Base-by-base conservation (phyloP, 2,113 vertebrate genomes). In the Platichthys stellatus region DNA sequence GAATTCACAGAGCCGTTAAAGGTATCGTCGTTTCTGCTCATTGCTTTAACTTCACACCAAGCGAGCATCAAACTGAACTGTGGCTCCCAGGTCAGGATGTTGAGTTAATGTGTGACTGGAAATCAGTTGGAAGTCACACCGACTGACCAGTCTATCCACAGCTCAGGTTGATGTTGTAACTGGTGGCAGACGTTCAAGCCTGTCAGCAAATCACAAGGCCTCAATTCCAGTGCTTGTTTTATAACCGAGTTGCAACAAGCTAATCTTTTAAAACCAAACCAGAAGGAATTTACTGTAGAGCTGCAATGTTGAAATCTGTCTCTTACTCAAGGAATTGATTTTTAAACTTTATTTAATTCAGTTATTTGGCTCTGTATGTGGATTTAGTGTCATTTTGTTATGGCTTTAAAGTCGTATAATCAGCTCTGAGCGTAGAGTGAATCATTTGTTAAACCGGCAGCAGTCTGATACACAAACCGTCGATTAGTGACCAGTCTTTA, bases 61-160 rank as follows among this genome's bases (percentile, higher is more conserved):
- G 35, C 4, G 31, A 43, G 23, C 15, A 51, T 20, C 71, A 56
- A 40, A 20, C 7, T 51, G 0, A 63, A 49, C 23, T 2, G 12
- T 53, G 13, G 60, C 61, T 70, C n/a, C 66, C 13, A 13, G 10
- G 31, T 72, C 28, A 8, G 20, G n/a, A 20, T 49, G 64, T 24
- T 67, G 2, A 66, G 80, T 83, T 85, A 77, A 83, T 78, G 60
- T 83, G 71, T 83, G 73, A 89, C 73, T 2, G 21, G 49, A 64
- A 31, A 21, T 31, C 24, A 70, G 59, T 60, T 21, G 38, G 54
- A 24, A 18, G 31, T 63, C 58, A 1, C 17, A 63, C 20, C 10
- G 21, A 51, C 24, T 58, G 43, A 64, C 58, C 35, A 5, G 74
- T 71, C 62, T 18, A 0, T 72, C 60, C 45, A 40, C 63, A 35